These are phyloP conservation scores for Periophthalmus modestus DNA, from an alignment of 2,113 vertebrate genomes.

Conservation along the genomic window DNA sequence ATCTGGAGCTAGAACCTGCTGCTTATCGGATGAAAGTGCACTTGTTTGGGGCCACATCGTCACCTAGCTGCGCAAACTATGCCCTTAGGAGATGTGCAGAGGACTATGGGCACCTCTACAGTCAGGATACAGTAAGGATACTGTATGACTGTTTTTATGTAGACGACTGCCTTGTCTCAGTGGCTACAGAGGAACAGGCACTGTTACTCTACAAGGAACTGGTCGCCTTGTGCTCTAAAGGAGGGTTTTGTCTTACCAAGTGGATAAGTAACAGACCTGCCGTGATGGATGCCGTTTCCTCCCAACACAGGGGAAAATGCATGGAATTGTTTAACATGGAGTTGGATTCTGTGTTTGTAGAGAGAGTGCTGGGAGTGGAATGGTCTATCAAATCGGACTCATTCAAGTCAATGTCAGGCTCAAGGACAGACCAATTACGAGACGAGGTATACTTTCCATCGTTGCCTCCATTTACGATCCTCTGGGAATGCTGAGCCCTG, in stretches of 20 bases:
- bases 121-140: too few relatives aligned
- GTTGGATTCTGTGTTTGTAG: too few relatives aligned
- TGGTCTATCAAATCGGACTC: too few relatives aligned
- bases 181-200: neutral
- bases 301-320: too few relatives aligned
- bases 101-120: neutral
- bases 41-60: too few relatives aligned
- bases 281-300: too few relatives aligned
- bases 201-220: neutral
- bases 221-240: neutral
- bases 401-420: neutral
- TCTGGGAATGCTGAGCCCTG: neutral
- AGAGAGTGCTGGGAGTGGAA: too few relatives aligned
- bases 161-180: neutral
- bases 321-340: too few relatives aligned
- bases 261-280: neutral
- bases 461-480: neutral
- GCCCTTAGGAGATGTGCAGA: too few relatives aligned
- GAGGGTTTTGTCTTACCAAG: neutral
- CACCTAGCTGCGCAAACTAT: too few relatives aligned
- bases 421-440: neutral
- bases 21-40: too few relatives aligned
- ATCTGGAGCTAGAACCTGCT: too few relatives aligned
- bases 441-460: neutral
- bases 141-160: neutral